A percentile compares a stretch with the other conserved stretches of the same genome.
phyloP scores from a whole-genome alignment of 1,140 invertebrate species.

The Acromyrmex charruanus region DNA sequence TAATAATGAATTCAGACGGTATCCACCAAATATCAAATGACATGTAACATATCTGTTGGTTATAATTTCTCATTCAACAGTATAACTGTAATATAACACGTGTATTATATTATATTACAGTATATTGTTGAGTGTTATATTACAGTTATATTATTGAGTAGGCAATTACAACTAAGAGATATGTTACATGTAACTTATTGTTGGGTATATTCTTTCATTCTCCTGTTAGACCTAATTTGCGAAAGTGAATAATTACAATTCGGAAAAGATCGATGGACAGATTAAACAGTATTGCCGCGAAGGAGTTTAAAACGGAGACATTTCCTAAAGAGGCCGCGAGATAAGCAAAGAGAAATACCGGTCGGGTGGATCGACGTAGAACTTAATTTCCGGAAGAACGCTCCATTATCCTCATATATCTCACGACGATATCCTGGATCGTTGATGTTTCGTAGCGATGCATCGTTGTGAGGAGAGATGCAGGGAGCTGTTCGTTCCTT shows the following conservation, averaged over 20 bases:
- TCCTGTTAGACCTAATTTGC: constrained; percentile 8
- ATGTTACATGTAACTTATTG: too few species aligned
- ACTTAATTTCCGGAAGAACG: constrained; percentile 41
- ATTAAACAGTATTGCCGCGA: neutral
- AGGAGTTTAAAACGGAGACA: constrained; percentile 1
- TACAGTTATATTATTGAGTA: neutral
- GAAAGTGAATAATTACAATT: constrained; percentile 42
- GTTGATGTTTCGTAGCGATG: neutral
- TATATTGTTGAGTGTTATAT: too few species aligned
- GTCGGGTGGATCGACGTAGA: constrained; percentile 39
- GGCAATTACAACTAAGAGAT: too few species aligned
- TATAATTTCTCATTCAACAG: too few species aligned
- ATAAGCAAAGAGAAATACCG: constrained; percentile 29
- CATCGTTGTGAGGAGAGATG: constrained; percentile 16
- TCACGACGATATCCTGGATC: constrained; percentile 41
- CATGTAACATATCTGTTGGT: too few species aligned
- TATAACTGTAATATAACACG: too few species aligned
- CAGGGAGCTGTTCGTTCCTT: neutral
- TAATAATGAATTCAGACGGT: too few species aligned
- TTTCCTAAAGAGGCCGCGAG: constrained; percentile 14
- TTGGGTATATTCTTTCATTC: neutral
- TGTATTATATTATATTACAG: too few species aligned
- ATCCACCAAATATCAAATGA: too few species aligned
- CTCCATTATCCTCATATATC: constrained; percentile 9
- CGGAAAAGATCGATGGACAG: neutral